These are phyloP conservation scores for Esox lucius DNA, from an alignment of 2,797 vertebrate genomes.

Conservation along the genomic window DNA sequence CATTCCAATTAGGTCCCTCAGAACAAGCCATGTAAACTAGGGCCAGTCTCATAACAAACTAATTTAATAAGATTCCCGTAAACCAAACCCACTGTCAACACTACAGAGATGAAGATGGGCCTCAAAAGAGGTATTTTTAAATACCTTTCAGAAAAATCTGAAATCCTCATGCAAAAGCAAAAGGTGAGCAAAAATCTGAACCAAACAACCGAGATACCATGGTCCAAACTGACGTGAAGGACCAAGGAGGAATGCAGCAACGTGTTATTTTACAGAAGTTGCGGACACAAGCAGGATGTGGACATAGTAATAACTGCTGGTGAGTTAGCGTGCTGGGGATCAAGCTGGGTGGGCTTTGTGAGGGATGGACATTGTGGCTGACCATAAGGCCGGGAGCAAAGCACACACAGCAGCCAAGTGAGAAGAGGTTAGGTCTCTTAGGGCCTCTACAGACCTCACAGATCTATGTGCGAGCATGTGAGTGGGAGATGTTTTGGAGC, in stretches of 20 bases:
- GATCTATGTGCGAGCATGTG: too few species aligned
- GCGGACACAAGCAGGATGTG: neutral
- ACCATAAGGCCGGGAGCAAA: neutral
- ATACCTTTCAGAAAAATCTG: neutral
- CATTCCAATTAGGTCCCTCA: neutral
- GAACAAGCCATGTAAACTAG: conserved; percentile 15
- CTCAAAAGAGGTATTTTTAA: neutral
- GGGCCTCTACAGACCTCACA: neutral
- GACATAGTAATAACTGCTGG: neutral
- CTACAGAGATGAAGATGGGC: neutral
- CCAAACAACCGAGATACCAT: neutral
- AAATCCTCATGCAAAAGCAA: neutral
- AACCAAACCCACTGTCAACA: conserved; percentile 10
- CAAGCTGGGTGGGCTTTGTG: neutral
- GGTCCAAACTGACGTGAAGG: neutral
- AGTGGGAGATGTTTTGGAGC: too few species aligned
- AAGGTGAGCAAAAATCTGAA: neutral
- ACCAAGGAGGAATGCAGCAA: neutral
- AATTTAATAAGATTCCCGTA: conserved; percentile 13
- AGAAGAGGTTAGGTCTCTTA: neutral
- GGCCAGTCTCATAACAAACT: conserved; percentile 15
- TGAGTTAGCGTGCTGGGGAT: neutral
- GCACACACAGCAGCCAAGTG: neutral
- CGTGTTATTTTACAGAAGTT: neutral
- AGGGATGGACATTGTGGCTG: conserved; percentile 6